A percentile compares a stretch with the other conserved stretches of the same genome.
Evolutionary conservation across 2,888 invertebrate species (phyloP).

Genomic region (Eupithecia exiguata): DNA sequence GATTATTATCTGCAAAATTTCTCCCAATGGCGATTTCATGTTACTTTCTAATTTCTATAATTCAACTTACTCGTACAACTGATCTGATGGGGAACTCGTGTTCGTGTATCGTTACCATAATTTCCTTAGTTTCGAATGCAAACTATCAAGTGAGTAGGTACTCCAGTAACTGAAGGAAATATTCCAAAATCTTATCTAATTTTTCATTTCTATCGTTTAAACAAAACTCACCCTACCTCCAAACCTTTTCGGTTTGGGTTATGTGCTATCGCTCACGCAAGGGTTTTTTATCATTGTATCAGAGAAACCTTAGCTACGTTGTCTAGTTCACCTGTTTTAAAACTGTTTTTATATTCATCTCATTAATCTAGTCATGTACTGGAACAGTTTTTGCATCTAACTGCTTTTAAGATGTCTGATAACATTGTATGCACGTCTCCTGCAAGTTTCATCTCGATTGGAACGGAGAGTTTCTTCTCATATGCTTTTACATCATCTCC

Average conservation of each 20-base stretch:
- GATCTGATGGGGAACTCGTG: not conserved
- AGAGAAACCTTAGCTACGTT: not conserved
- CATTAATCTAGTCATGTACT: conserved; percentile 5
- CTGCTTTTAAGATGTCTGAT: conserved; percentile 25
- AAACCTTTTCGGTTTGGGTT: not conserved
- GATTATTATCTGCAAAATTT: conserved; percentile 21
- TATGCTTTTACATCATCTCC: not conserved
- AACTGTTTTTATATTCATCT: not conserved
- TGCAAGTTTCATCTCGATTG: conserved; percentile 23
- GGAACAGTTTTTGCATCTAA: not conserved
- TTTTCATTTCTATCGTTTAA: not conserved
- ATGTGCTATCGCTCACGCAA: not conserved
- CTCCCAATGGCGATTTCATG: conserved; percentile 25
- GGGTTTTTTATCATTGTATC: not conserved
- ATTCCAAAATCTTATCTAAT: not conserved
- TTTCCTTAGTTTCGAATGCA: conserved; percentile 8
- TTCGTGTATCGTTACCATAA: not conserved
- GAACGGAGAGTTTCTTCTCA: not conserved
- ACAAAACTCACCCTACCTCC: not conserved
- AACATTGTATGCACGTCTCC: conserved; percentile 24
- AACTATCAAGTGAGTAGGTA: not conserved
- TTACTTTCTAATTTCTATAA: conserved; percentile 30
- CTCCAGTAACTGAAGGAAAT: not conserved
- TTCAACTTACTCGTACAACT: conserved; percentile 7
- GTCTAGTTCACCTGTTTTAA: too few relatives aligned